phyloP scores from a whole-genome alignment of 2,113 vertebrate genomes.

The Halichoeres trimaculatus region DNA sequence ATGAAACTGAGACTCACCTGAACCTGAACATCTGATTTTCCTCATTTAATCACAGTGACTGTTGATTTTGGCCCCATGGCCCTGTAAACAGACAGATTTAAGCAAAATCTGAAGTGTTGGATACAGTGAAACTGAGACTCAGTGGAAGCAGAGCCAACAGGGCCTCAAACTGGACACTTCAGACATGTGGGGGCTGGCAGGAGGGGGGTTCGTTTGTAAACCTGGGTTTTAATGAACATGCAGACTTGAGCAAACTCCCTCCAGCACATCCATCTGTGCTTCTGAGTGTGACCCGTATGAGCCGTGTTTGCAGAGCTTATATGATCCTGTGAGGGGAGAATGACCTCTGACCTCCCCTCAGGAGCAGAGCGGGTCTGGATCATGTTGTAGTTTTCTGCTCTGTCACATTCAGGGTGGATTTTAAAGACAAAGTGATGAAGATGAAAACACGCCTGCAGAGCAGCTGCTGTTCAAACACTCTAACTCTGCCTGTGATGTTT shows the following conservation, averaged over 20 bases:
- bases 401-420: not conserved
- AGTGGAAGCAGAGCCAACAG: too few relatives aligned
- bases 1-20: too few relatives aligned
- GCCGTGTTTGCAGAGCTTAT: not conserved
- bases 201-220: too few relatives aligned
- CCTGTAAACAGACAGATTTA: too few relatives aligned
- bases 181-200: too few relatives aligned
- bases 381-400: not conserved
- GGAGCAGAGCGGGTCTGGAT: not conserved
- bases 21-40: too few relatives aligned
- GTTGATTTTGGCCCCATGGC: too few relatives aligned
- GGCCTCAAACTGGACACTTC: too few relatives aligned
- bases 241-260: not conserved
- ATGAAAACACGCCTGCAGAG: not conserved
- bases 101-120: too few relatives aligned
- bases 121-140: too few relatives aligned
- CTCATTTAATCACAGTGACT: too few relatives aligned
- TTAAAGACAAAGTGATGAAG: not conserved
- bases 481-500: not conserved
- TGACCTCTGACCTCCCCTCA: conserved; percentile 3
- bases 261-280: not conserved
- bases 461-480: not conserved
- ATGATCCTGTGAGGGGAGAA: not conserved
- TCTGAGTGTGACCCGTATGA: not conserved
- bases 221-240: too few relatives aligned